Evolutionary conservation across 2,888 invertebrate genomes (phyloP), one percentile per base, ranked within the genome.

Genomic region (Reticulitermes lucifugus): DNA sequence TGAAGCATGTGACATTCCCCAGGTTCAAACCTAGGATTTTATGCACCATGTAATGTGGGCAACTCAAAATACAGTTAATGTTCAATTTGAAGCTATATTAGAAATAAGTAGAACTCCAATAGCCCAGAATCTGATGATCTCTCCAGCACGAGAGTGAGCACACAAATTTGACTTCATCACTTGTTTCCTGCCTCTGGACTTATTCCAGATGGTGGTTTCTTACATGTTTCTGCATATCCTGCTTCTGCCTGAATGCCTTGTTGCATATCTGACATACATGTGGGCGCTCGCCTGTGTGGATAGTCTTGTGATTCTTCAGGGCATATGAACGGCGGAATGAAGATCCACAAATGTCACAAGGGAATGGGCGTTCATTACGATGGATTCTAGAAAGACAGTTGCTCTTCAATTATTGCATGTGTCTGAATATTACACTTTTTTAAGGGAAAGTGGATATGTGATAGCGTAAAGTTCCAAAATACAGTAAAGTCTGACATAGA

Each of bases 311-410:
- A 77, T 89, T 90, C 22, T 89, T 73, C 82, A 88, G 89, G n/a
- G 90, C 92, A 22, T 91, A 91, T 3, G 90, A 90, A 46, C 91
- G 91, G 41, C 90, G 86, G 87, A 92, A 91, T 5, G 90, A 89
- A 22, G 91, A 5, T 91, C 91, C 90, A 87, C 93, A 93, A n/a
- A 92, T 91, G 0, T 88, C 79, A 86, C 93, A 93, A 0, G 90
- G 90, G 87, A 89, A 91, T 0, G 91, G 91, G 12, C 91, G 88
- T 87, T 90, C 91, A 60, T 91, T 91, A 0, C 91, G 90, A 87
- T 91, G 91, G 14, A 89, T 89, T 29, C 91, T 89, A 43, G 65
- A 65, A 81, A 81, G 22, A 84, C 25, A 41, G 5, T 79, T 46
- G 3, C n/a, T n/a, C 18, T 77, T 65, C 7, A 6, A 25, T 65